Percentiles rank a stretch among this genome's conserved stretches.
Evolutionary conservation across 2,797 vertebrate genomes (phyloP).

Genomic region (Prionace glauca): DNA sequence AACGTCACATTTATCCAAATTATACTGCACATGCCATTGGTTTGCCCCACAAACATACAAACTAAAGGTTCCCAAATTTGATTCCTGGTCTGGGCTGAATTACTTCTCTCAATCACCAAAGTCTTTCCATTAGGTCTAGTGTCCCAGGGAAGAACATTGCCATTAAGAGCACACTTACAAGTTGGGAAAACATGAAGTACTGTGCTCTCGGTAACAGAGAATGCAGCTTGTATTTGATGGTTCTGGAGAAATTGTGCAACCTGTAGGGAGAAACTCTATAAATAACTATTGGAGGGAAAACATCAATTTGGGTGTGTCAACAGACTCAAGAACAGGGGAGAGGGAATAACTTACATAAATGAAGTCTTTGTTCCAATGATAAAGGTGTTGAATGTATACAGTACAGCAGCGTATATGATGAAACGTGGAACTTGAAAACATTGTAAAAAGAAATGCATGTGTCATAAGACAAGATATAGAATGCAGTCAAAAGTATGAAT

Average conservation of each 20-base stretch:
- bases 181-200: neutral
- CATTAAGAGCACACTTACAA: neutral
- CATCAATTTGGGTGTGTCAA: neutral
- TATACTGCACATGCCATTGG: too few species aligned
- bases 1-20: too few species aligned
- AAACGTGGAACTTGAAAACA: neutral
- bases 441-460: neutral
- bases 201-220: neutral
- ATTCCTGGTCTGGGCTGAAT: neutral
- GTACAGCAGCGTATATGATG: neutral
- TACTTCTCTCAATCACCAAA: neutral
- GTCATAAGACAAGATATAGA: too few species aligned
- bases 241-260: neutral
- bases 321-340: neutral
- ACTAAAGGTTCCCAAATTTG: neutral
- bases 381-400: neutral
- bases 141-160: neutral
- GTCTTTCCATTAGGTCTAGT: neutral
- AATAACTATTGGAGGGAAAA: neutral
- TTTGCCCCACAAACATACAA: too few species aligned
- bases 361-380: too few species aligned
- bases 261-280: neutral
- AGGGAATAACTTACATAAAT: neutral
- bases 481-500: too few species aligned
- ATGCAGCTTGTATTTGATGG: neutral